A percentile compares a stretch with the other conserved stretches of the same genome.
Evolutionary conservation across 2,113 vertebrate species (phyloP).

Genomic region (Cricetomys ansorgei): DNA sequence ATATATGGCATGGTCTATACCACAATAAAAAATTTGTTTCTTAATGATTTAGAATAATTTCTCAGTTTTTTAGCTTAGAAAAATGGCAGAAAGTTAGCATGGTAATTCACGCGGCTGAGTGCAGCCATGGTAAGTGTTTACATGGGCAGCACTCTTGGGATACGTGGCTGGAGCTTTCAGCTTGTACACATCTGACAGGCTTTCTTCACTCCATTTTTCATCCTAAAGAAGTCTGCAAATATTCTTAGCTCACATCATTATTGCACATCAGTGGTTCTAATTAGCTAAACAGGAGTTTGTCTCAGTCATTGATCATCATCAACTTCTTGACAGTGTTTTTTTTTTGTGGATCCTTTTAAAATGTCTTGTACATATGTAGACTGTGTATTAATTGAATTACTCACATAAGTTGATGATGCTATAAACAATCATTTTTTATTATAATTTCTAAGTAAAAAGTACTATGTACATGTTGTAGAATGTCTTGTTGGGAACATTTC

Average conservation of each 20-base stretch:
- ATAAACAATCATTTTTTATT: slow-evolving; percentile 20
- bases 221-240: slow-evolving; percentile 91
- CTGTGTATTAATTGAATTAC: slow-evolving; percentile 70
- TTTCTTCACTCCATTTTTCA: slow-evolving; percentile 92
- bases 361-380: slow-evolving; percentile 70
- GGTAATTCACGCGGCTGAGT: slow-evolving; percentile 84
- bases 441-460: slow-evolving; percentile 58
- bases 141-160: slow-evolving; percentile 85
- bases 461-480: neutral
- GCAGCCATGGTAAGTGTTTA: slow-evolving; percentile 85
- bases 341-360: slow-evolving; percentile 69
- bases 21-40: slow-evolving; percentile 77
- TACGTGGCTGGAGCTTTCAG: slow-evolving; percentile 88
- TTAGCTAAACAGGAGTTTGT: slow-evolving; percentile 92
- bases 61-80: slow-evolving; percentile 77
- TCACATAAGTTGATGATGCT: neutral
- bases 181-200: slow-evolving; percentile 87
- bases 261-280: slow-evolving; percentile 93
- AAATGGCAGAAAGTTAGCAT: slow-evolving; percentile 77
- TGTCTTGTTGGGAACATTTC: slow-evolving; percentile 48
- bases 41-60: slow-evolving; percentile 85
- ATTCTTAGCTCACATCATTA: slow-evolving; percentile 91
- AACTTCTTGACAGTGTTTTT: slow-evolving; percentile 88
- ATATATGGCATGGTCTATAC: slow-evolving; percentile 73
- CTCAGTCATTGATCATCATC: slow-evolving; percentile 93